Evolutionary conservation across 2,888 invertebrate species (phyloP).

Genomic region (Idaea aversata): DNA sequence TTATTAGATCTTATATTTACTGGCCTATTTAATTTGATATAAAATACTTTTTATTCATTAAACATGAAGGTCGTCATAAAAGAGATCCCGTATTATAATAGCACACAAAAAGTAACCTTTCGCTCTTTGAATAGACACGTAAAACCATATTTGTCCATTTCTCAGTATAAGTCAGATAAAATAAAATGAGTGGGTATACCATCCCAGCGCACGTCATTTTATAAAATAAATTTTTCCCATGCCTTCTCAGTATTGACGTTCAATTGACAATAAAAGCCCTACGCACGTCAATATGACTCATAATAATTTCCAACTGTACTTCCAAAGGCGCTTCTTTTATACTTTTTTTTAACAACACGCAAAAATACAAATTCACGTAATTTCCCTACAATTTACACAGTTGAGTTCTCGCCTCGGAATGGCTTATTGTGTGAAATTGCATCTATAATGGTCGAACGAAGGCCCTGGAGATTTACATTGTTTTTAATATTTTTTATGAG

Average conservation of each 20-base stretch:
- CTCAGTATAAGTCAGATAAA: neutral
- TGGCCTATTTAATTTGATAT: too few species aligned
- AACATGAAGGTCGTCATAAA: too few species aligned
- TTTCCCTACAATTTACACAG: slow-evolving; percentile 28
- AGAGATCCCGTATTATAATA: too few species aligned
- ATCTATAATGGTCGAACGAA: slow-evolving; percentile 37
- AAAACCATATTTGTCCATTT: neutral
- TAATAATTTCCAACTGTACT: neutral
- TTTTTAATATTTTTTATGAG: slow-evolving; percentile 33
- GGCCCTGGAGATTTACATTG: slow-evolving; percentile 42
- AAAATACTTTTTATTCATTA: too few species aligned
- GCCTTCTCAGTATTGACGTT: neutral
- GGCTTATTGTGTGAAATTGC: slow-evolving; percentile 43
- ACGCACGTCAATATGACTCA: neutral
- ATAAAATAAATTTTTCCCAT: slow-evolving; percentile 2
- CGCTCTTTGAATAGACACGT: too few species aligned
- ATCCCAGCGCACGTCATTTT: slow-evolving; percentile 5
- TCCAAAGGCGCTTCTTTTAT: neutral
- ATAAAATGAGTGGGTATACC: slow-evolving; percentile 1
- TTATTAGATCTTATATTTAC: too few species aligned
- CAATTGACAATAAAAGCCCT: neutral
- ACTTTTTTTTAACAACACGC: neutral
- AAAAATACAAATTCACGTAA: slow-evolving; percentile 1
- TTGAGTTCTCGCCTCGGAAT: slow-evolving; percentile 27
- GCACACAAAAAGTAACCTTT: too few species aligned